A percentile compares a stretch with the other conserved stretches of the same genome.
These are phyloP conservation scores for Ageneiosus marmoratus DNA, from an alignment of 2,113 vertebrate genomes.

Conservation along the genomic window DNA sequence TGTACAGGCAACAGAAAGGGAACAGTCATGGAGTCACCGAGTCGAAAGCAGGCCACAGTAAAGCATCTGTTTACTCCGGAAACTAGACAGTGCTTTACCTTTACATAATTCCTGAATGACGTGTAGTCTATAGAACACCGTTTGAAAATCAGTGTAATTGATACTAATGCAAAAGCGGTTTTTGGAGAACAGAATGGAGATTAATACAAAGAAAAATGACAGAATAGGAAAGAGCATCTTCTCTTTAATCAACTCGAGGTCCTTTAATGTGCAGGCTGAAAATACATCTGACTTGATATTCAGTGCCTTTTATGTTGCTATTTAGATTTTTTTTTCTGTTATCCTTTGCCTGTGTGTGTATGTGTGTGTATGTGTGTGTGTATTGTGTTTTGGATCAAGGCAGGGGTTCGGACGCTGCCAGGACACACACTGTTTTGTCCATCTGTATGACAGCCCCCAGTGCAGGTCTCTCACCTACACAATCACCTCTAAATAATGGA, in stretches of 20 bases:
- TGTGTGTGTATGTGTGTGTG: background rate
- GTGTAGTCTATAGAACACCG: background rate
- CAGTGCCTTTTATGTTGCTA: conserved; percentile 8
- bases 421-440: conserved; percentile 58
- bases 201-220: background rate
- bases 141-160: conserved; percentile 4
- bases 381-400: conserved; percentile 10
- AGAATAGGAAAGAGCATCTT: conserved; percentile 1
- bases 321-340: conserved; percentile 22
- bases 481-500: conserved; percentile 43
- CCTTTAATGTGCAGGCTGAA: conserved; percentile 14
- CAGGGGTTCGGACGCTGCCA: conserved; percentile 53
- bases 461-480: conserved; percentile 51
- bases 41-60: background rate
- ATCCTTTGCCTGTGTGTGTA: background rate
- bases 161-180: conserved; percentile 12
- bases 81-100: conserved; percentile 14
- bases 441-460: conserved; percentile 58
- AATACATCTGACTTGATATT: conserved; percentile 21
- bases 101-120: conserved; percentile 2
- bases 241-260: conserved; percentile 22
- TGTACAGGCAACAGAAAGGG: background rate
- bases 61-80: background rate
- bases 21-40: background rate
- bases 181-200: conserved; percentile 3